These are phyloP conservation scores for Drosophila bocki DNA, from an alignment of 1,140 invertebrate genomes.

Conservation along the genomic window DNA sequence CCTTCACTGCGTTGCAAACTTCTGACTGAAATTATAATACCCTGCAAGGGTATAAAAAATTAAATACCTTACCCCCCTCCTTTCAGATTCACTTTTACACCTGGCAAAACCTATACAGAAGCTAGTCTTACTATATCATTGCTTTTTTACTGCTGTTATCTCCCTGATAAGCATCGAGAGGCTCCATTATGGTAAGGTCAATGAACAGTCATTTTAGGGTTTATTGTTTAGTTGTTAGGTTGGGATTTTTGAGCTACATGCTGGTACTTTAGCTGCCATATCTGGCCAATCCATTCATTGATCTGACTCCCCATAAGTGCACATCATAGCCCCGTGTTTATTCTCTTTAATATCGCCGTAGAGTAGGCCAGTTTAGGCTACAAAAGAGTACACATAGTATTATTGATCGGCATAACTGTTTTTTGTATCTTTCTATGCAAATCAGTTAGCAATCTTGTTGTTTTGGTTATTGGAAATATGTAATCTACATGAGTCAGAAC, in stretches of 20 bases:
- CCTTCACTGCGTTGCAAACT: too few species aligned
- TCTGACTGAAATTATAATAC: too few species aligned
- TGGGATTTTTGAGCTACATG: constrained; percentile 45
- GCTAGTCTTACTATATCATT: constrained; percentile 5
- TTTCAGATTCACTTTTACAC: constrained; percentile 15
- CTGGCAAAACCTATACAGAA: neutral
- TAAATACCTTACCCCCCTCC: too few species aligned
- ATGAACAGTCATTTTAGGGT: constrained; percentile 67
- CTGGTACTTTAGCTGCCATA: neutral
- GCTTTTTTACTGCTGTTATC: neutral
- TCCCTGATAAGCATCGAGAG: constrained; percentile 9
- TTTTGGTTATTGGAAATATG: neutral
- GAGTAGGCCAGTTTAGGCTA: neutral
- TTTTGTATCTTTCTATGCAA: too few species aligned
- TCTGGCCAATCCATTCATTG: neutral
- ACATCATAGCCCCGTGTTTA: constrained; percentile 55
- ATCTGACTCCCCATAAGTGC: constrained; percentile 24
- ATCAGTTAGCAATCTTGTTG: too few species aligned
- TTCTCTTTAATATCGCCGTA: neutral
- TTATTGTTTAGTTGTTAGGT: constrained; percentile 64
- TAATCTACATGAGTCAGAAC: neutral
- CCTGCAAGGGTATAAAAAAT: too few species aligned
- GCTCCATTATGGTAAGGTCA: constrained; percentile 38
- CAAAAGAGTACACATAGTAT: too few species aligned
- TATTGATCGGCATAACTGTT: too few species aligned